Evolutionary conservation across 2,888 invertebrate genomes (phyloP), one percentile per base, ranked within the genome.

Genomic region (Agrotis segetum): DNA sequence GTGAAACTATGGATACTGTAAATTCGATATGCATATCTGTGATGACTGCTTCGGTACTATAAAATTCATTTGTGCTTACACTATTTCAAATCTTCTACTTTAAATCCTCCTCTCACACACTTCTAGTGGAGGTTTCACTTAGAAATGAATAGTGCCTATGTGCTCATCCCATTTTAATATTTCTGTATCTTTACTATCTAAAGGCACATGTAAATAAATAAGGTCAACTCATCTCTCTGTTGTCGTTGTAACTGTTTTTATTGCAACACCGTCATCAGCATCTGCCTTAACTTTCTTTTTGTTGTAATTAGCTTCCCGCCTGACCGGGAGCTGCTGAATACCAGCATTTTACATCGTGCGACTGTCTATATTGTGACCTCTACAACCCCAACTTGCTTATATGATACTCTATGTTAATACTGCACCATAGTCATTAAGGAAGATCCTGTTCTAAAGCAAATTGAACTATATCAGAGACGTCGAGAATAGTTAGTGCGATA

Each of bases 1-100:
- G 69, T 65, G 65, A 53, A 63, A 67, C 64, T 44, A 47, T 46
- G 58, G 71, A 75, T 75, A 65, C 61, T 50, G 24, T 68, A 55
- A 52, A 47, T 44, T 40, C 29, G 1, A 4, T 59, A 53, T 58
- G 19, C 16, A 46, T 7, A 13, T 68, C n/a, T 11, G 34, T 5
- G 52, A n/a, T 52, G 9, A 24, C 21, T n/a, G 17, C 17, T 40
- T 40, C 11, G 40, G 2, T 40, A 40, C 40, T 11, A 40, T 11
- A 40, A 34, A 1, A 34, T 34, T 7, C 6, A 34, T 34, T 34
- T 34, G 7, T 34, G 6, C 7, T 6, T 34, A 34, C 34, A 7
- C 34, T 7, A 34, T 34, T 7, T 34, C 1, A 34, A 34, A 34
- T 34, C 29, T 29, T 29, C 34, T 34, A 34, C 34, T 34, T 34